These are phyloP conservation scores for Branchinecta sandiegonensis DNA, from an alignment of 2,888 invertebrate species.

Conservation along the genomic window DNA sequence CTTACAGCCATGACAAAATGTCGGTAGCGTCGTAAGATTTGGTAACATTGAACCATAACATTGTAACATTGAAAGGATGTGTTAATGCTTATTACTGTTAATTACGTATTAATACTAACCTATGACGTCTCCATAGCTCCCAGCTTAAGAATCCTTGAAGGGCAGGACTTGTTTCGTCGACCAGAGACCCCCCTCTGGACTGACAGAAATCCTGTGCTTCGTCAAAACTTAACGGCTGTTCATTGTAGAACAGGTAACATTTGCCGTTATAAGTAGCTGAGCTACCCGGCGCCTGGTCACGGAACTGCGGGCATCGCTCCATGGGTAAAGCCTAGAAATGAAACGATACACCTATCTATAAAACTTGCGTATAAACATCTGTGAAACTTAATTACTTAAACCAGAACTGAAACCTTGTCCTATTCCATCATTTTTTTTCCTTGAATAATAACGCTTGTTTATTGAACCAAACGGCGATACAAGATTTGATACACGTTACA, in stretches of 20 bases:
- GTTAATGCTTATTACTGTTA: too few relatives aligned
- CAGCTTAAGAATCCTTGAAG: slow-evolving; percentile 86
- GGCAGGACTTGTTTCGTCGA: slow-evolving; percentile 84
- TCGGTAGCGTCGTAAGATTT: too few relatives aligned
- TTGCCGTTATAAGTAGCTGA: slow-evolving; percentile 88
- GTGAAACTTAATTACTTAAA: too few relatives aligned
- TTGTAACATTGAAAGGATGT: too few relatives aligned
- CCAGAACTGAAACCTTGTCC: too few relatives aligned
- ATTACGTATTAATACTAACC: slow-evolving; percentile 36
- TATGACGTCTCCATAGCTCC: slow-evolving; percentile 81
- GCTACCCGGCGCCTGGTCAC: slow-evolving; percentile 82
- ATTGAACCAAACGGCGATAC: too few relatives aligned
- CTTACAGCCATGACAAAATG: too few relatives aligned
- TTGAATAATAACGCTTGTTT: too few relatives aligned
- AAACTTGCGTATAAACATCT: too few relatives aligned
- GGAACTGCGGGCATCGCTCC: slow-evolving; percentile 77
- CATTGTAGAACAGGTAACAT: slow-evolving; percentile 83
- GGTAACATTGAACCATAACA: too few relatives aligned
- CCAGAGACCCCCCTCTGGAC: slow-evolving; percentile 63
- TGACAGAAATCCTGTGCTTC: slow-evolving; percentile 67
- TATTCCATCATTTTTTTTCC: too few relatives aligned
- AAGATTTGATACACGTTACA: too few relatives aligned
- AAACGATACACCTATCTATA: background rate
- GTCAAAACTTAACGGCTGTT: slow-evolving; percentile 62
- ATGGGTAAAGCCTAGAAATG: slow-evolving; percentile 58